Conservation (phyloP, 2,113 vertebrate species). For the Myrmecophaga tridactyla region DNA sequence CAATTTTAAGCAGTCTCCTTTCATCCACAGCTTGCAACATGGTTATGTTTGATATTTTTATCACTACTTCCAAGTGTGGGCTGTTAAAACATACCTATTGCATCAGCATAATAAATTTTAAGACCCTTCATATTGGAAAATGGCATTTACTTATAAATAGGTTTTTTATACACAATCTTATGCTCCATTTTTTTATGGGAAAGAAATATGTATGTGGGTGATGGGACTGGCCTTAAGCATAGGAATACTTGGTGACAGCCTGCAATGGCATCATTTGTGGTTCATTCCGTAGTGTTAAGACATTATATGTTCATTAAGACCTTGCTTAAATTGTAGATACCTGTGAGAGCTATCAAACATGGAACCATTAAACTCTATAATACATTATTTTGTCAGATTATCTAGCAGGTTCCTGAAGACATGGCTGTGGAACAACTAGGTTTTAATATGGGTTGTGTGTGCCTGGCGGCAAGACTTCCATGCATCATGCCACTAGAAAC, state of each 20-base stretch:
- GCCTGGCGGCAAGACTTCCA: background rate
- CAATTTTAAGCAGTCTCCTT: background rate
- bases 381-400: background rate
- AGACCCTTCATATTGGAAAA: background rate
- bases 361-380: background rate
- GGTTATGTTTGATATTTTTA: background rate
- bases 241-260: background rate
- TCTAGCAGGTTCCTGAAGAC: background rate
- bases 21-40: background rate
- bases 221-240: background rate
- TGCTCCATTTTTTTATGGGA: background rate
- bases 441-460: background rate
- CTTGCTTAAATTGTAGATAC: background rate
- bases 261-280: background rate
- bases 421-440: background rate
- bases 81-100: background rate
- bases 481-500: background rate
- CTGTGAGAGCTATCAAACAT: background rate
- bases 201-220: background rate
- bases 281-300: background rate
- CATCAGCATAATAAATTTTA: background rate
- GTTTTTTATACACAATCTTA: background rate
- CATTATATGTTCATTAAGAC: background rate
- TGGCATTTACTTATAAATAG: background rate
- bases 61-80: background rate